Conservation (phyloP, 2,113 vertebrate species). For the Vulpes lagopus region DNA sequence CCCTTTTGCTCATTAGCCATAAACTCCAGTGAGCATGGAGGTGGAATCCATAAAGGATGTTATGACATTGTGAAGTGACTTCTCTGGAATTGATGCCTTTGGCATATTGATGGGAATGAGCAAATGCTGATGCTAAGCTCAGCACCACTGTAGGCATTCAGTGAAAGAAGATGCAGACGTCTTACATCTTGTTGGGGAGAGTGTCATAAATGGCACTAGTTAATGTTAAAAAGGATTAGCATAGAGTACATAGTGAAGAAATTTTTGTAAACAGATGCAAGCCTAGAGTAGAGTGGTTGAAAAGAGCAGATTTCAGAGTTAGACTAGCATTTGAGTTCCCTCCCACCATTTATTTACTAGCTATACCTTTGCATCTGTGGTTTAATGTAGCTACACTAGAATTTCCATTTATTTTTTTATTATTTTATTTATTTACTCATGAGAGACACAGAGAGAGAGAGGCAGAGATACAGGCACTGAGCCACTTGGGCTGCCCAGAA, state of each 20-base stretch:
- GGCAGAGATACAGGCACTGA: too few relatives aligned
- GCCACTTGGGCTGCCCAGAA: too few relatives aligned
- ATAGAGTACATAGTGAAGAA: neutral
- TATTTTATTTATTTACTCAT: too few relatives aligned
- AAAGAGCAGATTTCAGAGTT: neutral
- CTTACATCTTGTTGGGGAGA: neutral
- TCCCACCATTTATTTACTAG: neutral
- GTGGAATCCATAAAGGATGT: neutral
- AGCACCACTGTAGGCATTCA: neutral
- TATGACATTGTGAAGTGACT: neutral
- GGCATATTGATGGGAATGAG: neutral
- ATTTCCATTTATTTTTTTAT: neutral
- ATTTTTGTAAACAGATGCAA: neutral
- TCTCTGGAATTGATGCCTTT: neutral
- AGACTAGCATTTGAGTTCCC: neutral
- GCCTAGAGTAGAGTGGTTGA: neutral
- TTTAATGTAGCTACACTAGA: neutral
- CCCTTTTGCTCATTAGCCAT: neutral
- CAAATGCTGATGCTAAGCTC: neutral
- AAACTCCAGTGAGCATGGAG: neutral
- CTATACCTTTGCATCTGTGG: neutral
- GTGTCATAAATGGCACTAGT: neutral
- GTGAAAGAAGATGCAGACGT: neutral
- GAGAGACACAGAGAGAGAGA: too few relatives aligned
- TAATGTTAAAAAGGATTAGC: neutral